phyloP scores from a whole-genome alignment of 2,113 vertebrate genomes.

The Enhydra lutris region DNA sequence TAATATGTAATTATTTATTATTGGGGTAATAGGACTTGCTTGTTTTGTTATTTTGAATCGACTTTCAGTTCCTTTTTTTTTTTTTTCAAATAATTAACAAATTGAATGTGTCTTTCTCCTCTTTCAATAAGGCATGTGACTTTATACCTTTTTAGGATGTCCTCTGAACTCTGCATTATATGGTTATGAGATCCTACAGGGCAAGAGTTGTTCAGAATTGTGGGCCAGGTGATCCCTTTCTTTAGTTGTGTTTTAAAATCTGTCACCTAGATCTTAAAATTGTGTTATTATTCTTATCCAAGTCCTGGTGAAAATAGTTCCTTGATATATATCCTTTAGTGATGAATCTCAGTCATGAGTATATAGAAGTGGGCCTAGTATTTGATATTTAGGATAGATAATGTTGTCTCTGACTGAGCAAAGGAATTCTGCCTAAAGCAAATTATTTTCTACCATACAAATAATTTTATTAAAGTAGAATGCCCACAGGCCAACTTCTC shows the following conservation, averaged over 20 bases:
- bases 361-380: not conserved
- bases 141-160: not conserved
- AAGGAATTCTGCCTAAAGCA: not conserved
- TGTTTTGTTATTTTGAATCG: not conserved
- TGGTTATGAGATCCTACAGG: not conserved
- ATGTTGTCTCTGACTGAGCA: not conserved
- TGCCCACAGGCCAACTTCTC: not conserved
- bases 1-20: not conserved
- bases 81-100: not conserved
- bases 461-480: not conserved
- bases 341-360: not conserved
- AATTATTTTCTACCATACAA: not conserved
- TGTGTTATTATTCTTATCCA: not conserved
- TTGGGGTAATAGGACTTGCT: not conserved
- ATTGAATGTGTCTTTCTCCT: not conserved
- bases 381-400: not conserved
- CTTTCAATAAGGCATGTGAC: not conserved
- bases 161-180: not conserved
- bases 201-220: not conserved
- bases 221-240: not conserved
- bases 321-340: not conserved
- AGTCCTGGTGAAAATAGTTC: not conserved
- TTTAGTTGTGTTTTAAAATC: not conserved
- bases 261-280: not conserved
- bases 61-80: not conserved